Base-by-base conservation (phyloP, 2,797 vertebrate species). In the Gymnoscopelus braueri region DNA sequence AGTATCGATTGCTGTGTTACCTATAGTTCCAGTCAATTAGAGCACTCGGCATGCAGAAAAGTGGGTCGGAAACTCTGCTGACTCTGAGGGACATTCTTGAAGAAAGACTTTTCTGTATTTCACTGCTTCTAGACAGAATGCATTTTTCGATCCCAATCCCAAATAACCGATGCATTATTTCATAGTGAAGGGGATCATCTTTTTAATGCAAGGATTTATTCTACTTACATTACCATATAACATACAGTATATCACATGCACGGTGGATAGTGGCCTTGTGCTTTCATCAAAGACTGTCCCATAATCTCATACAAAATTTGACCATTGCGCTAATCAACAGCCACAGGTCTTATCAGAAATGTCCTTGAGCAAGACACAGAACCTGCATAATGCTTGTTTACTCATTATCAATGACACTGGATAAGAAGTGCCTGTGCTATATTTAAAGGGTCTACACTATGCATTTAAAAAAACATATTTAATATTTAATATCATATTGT, bases 1-100 rank as follows among this genome's bases (percentile, higher is more conserved):
- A 8, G 19, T 66, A 65, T 65, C 4, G 70, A 72, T 77, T 63
- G 59, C 70, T 69, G 57, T 39, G n/a, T 60, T 19, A 59, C 60
- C 39, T 70, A 10, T 52, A 50, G 19, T 64, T 32, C 23, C 23
- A 54, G 6, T 11, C 58, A 72, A 12, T 70, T 62, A 12, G 6
- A 50, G n/a, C 7, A 13, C 35, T 56, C 14, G 12, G 3, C 51
- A 24, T 60, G 13, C 12, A 29, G 14, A 65, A 63, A 60, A 51
- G 5, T 49, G 69, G 15, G 48, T 23, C 8, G 51, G 75, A 71
- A 19, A 51, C n/a, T 24, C 6, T 32, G 32, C 52, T 51, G 7
- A 19, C 19, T 19, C 63, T 19, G 60, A 44, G 47, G 44, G 35
- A 15, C 39, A 19, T 24, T 75, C 26, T 14, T 73, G 54, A 10